Evolutionary conservation across 2,113 vertebrate genomes (phyloP).

Genomic region (Macrotis lagotis): DNA sequence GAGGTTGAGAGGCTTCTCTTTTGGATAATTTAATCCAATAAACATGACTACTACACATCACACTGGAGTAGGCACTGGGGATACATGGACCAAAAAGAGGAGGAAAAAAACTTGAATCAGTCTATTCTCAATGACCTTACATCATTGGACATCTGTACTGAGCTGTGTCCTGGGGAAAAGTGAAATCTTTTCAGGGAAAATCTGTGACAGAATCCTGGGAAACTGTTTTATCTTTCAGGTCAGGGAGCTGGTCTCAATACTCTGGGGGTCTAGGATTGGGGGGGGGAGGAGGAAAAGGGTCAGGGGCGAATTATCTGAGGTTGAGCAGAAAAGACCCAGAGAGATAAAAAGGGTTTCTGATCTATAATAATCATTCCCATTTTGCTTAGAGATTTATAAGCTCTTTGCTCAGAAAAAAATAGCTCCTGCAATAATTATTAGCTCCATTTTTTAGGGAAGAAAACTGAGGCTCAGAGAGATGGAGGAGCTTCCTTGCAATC

Average conservation of each 20-base stretch:
- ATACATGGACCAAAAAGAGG: not conserved
- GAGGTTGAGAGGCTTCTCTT: not conserved
- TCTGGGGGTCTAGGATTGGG: not conserved
- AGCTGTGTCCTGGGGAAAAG: not conserved
- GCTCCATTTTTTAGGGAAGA: not conserved
- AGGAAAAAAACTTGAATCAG: too few relatives aligned
- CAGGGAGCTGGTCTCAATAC: not conserved
- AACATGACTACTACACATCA: not conserved
- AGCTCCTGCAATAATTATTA: not conserved
- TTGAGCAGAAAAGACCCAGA: not conserved
- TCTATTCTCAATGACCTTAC: not conserved
- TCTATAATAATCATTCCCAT: not conserved
- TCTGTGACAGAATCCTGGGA: not conserved
- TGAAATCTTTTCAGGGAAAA: not conserved
- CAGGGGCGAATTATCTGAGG: not conserved
- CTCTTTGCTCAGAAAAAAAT: not conserved
- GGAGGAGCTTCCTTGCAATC: not conserved
- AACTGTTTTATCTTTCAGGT: not conserved
- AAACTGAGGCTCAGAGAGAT: not conserved
- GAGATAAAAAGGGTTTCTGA: not conserved
- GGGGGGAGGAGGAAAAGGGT: not conserved
- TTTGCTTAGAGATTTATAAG: not conserved
- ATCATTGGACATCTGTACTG: not conserved
- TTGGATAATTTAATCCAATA: not conserved
- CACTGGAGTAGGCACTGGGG: not conserved